phyloP scores from a whole-genome alignment of 2,797 vertebrate species.

The Fringilla coelebs region DNA sequence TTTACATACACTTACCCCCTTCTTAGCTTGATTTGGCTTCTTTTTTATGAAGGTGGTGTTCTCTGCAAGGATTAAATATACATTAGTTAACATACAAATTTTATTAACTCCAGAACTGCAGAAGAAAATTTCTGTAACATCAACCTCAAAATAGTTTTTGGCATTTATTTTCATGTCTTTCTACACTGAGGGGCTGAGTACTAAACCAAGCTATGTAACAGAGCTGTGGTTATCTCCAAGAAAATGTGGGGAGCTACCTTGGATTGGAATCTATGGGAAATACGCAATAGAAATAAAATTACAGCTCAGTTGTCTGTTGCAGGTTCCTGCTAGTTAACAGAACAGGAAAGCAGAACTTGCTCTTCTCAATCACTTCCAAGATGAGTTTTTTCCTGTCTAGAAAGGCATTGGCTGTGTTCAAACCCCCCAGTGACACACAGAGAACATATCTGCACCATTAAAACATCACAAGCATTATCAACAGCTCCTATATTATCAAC shows the following conservation, averaged over 20 bases:
- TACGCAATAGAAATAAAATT: not conserved
- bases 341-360: not conserved
- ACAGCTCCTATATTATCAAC: not conserved
- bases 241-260: not conserved
- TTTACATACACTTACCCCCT: slow-evolving; percentile 78
- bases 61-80: slow-evolving; percentile 76
- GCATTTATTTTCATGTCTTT: not conserved
- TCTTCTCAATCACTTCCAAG: not conserved
- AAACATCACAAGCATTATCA: not conserved
- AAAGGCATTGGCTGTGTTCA: not conserved
- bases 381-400: not conserved
- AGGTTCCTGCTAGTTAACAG: not conserved
- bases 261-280: not conserved
- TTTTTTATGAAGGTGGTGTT: slow-evolving; percentile 87
- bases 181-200: not conserved
- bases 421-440: not conserved
- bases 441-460: not conserved
- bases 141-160: not conserved
- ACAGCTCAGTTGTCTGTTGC: not conserved
- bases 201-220: not conserved
- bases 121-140: not conserved
- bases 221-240: not conserved
- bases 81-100: not conserved
- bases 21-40: slow-evolving; percentile 86
- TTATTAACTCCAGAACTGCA: not conserved